phyloP scores from a whole-genome alignment of 2,113 vertebrate species.

The Indicator maculatus region DNA sequence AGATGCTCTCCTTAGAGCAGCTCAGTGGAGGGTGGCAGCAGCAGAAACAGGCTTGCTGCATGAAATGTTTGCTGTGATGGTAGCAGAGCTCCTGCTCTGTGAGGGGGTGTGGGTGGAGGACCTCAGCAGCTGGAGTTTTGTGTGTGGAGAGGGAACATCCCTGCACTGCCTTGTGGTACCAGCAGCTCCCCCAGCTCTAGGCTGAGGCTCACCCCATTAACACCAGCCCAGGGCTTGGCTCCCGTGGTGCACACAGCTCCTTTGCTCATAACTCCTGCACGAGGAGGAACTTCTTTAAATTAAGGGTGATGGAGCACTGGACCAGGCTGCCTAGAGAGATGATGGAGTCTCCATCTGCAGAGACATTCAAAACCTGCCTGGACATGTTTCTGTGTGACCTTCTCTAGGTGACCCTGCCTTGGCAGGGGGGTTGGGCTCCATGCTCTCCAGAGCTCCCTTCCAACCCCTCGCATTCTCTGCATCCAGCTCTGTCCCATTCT shows the following conservation, averaged over 20 bases:
- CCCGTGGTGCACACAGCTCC: rapidly evolving
- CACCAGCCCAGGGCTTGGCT: not conserved
- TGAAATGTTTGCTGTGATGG: not conserved
- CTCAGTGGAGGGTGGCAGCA: rapidly evolving
- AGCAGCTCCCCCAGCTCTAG: not conserved
- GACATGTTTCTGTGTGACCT: no score
- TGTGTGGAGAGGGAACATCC: not conserved
- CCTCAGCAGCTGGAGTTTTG: not conserved
- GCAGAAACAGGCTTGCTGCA: not conserved
- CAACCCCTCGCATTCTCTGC: not conserved
- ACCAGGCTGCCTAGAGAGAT: no score
- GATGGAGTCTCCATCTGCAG: no score
- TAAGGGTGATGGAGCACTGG: no score
- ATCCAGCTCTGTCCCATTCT: not conserved
- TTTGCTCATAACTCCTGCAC: not conserved
- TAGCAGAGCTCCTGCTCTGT: not conserved
- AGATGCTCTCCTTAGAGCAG: not conserved
- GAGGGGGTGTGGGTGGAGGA: rapidly evolving
- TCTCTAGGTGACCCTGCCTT: no score
- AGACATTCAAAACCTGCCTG: no score
- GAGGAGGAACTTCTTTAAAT: no score
- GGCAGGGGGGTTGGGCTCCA: no score
- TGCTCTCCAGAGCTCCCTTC: no score
- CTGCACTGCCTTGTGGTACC: not conserved
- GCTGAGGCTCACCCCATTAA: not conserved